phyloP scores from a whole-genome alignment of 2,797 vertebrate genomes.

The Takifugu rubripes region DNA sequence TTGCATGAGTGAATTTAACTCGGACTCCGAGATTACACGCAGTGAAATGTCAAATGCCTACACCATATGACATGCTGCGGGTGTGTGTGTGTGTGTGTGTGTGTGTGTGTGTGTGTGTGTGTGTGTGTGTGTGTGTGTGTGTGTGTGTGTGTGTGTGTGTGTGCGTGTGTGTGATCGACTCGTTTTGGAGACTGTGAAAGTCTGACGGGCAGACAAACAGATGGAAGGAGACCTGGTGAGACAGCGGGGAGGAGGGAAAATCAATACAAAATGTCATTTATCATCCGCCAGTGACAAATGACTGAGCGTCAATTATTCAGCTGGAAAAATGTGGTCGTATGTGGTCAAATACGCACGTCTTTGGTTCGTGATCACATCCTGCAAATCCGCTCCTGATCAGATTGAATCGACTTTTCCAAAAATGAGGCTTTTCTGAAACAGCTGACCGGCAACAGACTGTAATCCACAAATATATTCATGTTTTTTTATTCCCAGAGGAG shows the following conservation, averaged over 20 bases:
- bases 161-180: conserved; percentile 10
- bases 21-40: conserved; percentile 39
- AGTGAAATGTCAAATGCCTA: conserved; percentile 55
- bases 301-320: conserved; percentile 1
- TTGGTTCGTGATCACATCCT: neutral
- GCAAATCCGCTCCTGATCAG: conserved; percentile 30
- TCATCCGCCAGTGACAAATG: conserved; percentile 8
- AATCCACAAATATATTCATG: conserved; percentile 25
- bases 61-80: conserved; percentile 24
- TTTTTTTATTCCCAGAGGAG: conserved; percentile 4
- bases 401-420: conserved; percentile 25
- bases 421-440: conserved; percentile 31
- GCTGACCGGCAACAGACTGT: conserved; percentile 18
- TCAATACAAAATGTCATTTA: conserved; percentile 34
- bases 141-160: neutral
- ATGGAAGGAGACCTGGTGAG: conserved; percentile 23
- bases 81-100: neutral
- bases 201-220: conserved; percentile 37
- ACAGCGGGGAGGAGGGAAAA: conserved; percentile 20
- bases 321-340: neutral
- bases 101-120: conserved; percentile 2
- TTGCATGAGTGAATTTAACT: conserved; percentile 13
- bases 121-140: conserved; percentile 7
- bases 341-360: neutral
- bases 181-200: conserved; percentile 37